Percentiles rank a stretch among this genome's conserved stretches.
These are phyloP conservation scores for Cephus nigrinus DNA, from an alignment of 2,888 invertebrate genomes.

Conservation along the genomic window DNA sequence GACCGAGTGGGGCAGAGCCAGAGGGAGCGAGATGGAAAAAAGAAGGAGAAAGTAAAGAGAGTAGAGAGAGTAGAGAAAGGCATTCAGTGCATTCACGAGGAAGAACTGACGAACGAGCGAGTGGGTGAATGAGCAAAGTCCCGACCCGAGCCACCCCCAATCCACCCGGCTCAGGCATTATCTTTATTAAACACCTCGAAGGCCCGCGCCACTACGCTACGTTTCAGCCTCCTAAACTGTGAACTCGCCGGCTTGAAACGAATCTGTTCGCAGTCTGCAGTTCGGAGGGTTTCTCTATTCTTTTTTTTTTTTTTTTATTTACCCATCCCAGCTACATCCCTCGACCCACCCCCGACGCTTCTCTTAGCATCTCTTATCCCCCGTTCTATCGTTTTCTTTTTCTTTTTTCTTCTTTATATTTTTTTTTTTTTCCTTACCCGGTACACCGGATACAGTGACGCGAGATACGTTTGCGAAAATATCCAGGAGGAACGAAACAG, in stretches of 20 bases:
- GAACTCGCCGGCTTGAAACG: constrained; percentile 23
- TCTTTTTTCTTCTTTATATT: background rate
- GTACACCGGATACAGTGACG: background rate
- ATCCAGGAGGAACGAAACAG: background rate
- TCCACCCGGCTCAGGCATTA: constrained; percentile 54
- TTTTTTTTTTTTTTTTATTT: background rate
- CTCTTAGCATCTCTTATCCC: background rate
- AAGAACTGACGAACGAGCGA: constrained; percentile 58
- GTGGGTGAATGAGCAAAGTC: constrained; percentile 58
- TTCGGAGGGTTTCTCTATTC: background rate
- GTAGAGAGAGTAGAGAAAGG: constrained; percentile 38
- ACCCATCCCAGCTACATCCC: background rate
- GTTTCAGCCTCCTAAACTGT: constrained; percentile 22
- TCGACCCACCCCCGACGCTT: background rate
- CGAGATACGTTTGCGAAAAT: background rate
- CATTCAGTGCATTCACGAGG: constrained; percentile 62
- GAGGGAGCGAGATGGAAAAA: constrained; percentile 16
- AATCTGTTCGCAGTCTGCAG: background rate
- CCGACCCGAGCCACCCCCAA: constrained; percentile 43
- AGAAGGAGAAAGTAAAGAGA: constrained; percentile 5
- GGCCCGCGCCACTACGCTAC: constrained; percentile 38
- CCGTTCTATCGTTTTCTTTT: background rate
- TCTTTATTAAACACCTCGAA: constrained; percentile 65
- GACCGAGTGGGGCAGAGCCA: constrained; percentile 32
- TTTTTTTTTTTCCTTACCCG: background rate